Evolutionary conservation across 1,140 invertebrate species (phyloP).

Genomic region (Drosophila parabipectinata): DNA sequence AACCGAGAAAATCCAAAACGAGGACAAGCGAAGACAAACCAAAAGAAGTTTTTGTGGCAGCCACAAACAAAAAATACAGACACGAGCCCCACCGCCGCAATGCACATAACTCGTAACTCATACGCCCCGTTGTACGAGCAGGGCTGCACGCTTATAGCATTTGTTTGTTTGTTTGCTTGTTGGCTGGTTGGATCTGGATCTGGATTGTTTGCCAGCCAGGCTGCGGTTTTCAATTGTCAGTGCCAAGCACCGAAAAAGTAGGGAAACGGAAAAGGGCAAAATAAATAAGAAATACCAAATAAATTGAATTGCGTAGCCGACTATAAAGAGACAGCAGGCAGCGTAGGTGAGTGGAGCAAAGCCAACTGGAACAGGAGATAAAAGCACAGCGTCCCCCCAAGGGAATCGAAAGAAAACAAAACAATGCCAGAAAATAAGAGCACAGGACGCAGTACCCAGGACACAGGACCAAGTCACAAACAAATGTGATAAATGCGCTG

Average conservation of each 20-base stretch:
- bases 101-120: slow-evolving; percentile 76
- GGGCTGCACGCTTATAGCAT: slow-evolving; percentile 43
- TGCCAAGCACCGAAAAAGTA: slow-evolving; percentile 39
- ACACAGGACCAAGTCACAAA: slow-evolving; percentile 21
- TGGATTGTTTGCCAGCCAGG: slow-evolving; percentile 12
- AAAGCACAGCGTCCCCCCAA: slow-evolving; percentile 24
- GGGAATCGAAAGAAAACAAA: slow-evolving; percentile 17
- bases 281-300: slow-evolving; percentile 73
- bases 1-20: slow-evolving; percentile 50
- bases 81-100: slow-evolving; percentile 38
- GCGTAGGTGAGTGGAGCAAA: slow-evolving; percentile 66
- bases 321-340: slow-evolving; percentile 62
- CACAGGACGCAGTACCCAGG: background rate
- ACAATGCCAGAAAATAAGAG: slow-evolving; percentile 40
- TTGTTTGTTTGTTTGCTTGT: slow-evolving; percentile 42
- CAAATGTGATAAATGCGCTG: slow-evolving; percentile 65
- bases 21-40: slow-evolving; percentile 39
- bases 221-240: slow-evolving; percentile 70
- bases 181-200: slow-evolving; percentile 10
- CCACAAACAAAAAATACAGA: slow-evolving; percentile 10
- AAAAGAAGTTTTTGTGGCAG: slow-evolving; percentile 26
- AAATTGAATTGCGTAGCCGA: slow-evolving; percentile 72
- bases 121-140: slow-evolving; percentile 56
- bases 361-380: slow-evolving; percentile 45
- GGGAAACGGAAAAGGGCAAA: slow-evolving; percentile 46